Base-by-base conservation (phyloP, 2,797 vertebrate species). In the Jordanella pulchra region DNA sequence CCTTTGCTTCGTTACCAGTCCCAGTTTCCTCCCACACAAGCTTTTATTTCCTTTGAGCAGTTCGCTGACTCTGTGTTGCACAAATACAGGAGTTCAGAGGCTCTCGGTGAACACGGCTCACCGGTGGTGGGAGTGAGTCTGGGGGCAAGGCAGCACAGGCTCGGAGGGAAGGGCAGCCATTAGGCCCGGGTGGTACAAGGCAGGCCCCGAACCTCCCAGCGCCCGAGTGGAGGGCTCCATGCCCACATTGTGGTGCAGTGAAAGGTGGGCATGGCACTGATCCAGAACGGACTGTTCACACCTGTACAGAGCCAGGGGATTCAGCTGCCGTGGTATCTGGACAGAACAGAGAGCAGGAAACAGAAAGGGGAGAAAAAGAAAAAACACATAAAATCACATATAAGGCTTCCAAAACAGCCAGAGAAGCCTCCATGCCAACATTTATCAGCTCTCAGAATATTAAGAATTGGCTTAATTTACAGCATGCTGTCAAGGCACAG, bases 241-340 rank as follows among this genome's bases (percentile, higher is more conserved):
- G 65, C 94, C 94, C 92, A 95, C 90, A 87, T 93, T 93, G 75
- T 96, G 91, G 51, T 95, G 97, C 82, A 97, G 94, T 4, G 95
- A 95, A 92, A 96, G 96, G 89, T 97, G 97, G 77, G 96, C 95
- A 75, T 96, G 97, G 95, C 97, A 97, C 95, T 96, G 96, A 80
- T 97, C 94, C 28, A 97, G 92, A 80, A 96, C 88, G 0, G 96
- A 96, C 86, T 94, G 96, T 84, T 97, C 97, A 21, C 95, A 97
- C 92, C 95, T 95, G 93, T 96, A 97, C 84, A 96, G 95, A 39
- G 95, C 94, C 89, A 97, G 84, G 79, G 96, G 94, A 89, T 96
- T 96, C 95, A 97, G 94, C 85, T 96, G 96, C 90, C 94, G 96
- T 74, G 95, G 94, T 53, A 96, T 93, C 97, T 98, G 82, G 9